phyloP scores from a whole-genome alignment of 2,888 invertebrate genomes.

The Drosophila trichaetosa region DNA sequence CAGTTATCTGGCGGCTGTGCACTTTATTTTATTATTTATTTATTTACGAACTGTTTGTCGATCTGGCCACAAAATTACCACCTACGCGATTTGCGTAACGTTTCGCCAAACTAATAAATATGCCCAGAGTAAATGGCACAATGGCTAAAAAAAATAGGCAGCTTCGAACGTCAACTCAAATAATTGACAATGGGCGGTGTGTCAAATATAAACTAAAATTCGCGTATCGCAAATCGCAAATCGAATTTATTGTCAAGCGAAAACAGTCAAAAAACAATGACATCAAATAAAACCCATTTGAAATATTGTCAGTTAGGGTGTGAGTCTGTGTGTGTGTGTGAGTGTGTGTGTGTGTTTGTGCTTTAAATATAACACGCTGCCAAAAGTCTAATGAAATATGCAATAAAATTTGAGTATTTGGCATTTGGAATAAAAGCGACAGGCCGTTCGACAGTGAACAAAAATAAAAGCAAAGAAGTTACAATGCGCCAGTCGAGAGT shows the following conservation, averaged over 20 bases:
- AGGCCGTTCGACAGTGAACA: constrained; percentile 13
- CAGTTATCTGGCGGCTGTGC: constrained; percentile 20
- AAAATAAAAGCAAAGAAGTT: constrained; percentile 11
- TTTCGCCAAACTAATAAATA: constrained; percentile 67
- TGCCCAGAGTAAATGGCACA: constrained; percentile 4
- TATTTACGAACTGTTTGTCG: constrained; percentile 68
- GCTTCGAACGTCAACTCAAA: constrained; percentile 31
- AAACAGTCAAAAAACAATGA: constrained; percentile 55
- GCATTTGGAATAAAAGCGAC: constrained; percentile 55
- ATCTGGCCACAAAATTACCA: constrained; percentile 75
- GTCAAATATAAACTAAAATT: constrained; percentile 31
- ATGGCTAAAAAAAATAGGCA: constrained; percentile 21
- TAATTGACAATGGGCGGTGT: constrained; percentile 8
- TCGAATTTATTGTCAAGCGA: constrained; percentile 77
- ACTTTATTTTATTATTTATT: constrained; percentile 34
- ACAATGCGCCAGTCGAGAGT: not conserved
- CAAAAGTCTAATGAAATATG: constrained; percentile 80
- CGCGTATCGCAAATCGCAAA: constrained; percentile 61
- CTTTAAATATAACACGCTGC: constrained; percentile 63
- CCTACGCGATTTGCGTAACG: constrained; percentile 52
- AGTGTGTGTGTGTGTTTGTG: constrained; percentile 24
- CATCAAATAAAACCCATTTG: constrained; percentile 60
- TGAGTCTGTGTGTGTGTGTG: not conserved
- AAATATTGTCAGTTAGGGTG: constrained; percentile 65
- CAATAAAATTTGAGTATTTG: constrained; percentile 78